Percentiles rank a stretch among this genome's conserved stretches.
Evolutionary conservation across 1,140 invertebrate genomes (phyloP).

Genomic region (Sycophila sp.): DNA sequence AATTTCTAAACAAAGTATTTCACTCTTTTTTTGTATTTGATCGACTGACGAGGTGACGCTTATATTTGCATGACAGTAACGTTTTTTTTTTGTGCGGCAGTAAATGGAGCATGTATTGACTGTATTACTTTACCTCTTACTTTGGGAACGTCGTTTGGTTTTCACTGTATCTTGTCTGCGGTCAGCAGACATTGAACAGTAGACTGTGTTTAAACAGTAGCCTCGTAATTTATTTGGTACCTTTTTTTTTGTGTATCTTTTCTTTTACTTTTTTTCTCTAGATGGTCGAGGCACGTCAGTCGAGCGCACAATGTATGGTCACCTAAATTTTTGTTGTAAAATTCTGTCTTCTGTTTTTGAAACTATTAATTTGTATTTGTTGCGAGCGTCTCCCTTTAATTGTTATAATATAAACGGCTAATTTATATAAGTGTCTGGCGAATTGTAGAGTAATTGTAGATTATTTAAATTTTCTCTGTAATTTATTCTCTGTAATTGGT

Average conservation of each 20-base stretch:
- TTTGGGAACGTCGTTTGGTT: neutral
- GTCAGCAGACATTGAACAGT: neutral
- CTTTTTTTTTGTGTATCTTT: neutral
- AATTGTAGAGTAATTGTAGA: neutral
- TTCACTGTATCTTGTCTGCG: conserved; percentile 7
- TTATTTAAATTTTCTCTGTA: neutral
- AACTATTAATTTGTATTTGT: neutral
- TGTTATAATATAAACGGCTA: neutral
- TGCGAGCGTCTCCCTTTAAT: neutral
- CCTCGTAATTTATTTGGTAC: conserved; percentile 10
- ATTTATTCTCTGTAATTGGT: neutral
- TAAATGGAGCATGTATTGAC: neutral
- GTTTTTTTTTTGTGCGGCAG: neutral
- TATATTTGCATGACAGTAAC: neutral
- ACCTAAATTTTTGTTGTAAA: conserved; percentile 31
- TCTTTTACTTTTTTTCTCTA: conserved; percentile 24
- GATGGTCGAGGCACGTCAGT: conserved; percentile 48
- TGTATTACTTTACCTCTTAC: neutral
- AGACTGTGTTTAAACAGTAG: neutral
- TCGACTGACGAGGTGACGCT: conserved; percentile 30
- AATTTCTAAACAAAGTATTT: too few species aligned
- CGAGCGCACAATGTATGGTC: conserved; percentile 52
- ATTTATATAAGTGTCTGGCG: neutral
- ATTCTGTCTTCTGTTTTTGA: neutral
- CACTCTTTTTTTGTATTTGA: neutral